Conservation (phyloP, 1,140 invertebrate species). For the Scaptodrosophila lebanonensis region DNA sequence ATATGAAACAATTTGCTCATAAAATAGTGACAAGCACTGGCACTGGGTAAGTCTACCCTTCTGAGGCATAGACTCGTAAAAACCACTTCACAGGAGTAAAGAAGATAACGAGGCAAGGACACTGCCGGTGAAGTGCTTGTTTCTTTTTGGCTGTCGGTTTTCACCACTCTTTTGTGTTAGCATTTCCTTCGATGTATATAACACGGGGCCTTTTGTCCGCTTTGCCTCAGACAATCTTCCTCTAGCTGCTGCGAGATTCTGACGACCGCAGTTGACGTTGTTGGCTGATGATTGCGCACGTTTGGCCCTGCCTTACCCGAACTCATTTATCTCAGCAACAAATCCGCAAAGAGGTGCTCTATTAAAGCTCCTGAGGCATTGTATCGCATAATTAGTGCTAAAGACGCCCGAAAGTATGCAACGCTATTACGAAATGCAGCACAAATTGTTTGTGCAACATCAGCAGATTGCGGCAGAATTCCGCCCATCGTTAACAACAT, state of each 20-base stretch:
- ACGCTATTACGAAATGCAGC: conserved; percentile 34
- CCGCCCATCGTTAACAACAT: conserved; percentile 13
- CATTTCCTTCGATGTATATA: conserved; percentile 8
- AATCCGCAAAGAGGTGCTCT: no score
- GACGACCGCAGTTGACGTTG: no score
- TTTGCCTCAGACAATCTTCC: conserved; percentile 14
- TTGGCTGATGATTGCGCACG: conserved; percentile 10
- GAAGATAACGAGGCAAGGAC: neutral
- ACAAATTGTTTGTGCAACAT: conserved; percentile 46
- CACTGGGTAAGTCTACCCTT: no score
- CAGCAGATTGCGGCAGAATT: conserved; percentile 2
- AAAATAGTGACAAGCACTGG: no score
- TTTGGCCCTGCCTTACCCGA: neutral
- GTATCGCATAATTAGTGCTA: neutral
- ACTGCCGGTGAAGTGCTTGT: conserved; percentile 16
- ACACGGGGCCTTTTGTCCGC: neutral
- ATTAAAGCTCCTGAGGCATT: no score
- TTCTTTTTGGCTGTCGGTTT: conserved; percentile 3
- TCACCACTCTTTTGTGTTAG: conserved; percentile 12
- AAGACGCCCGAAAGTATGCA: conserved; percentile 9
- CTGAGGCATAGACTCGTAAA: no score
- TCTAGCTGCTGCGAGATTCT: neutral
- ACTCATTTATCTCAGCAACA: neutral
- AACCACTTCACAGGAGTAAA: no score
- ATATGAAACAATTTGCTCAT: no score